Base-by-base conservation (phyloP, 2,113 vertebrate species). In the Orycteropus afer region DNA sequence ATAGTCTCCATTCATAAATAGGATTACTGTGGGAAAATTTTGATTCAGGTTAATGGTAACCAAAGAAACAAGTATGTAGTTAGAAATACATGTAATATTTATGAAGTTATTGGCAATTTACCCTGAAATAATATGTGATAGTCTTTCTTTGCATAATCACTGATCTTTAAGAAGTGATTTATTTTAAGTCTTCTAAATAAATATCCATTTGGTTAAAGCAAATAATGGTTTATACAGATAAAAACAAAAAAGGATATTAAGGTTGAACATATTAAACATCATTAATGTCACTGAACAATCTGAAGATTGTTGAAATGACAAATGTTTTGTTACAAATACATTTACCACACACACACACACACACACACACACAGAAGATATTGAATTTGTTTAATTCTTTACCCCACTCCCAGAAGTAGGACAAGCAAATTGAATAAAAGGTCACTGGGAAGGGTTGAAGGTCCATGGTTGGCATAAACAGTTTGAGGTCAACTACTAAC, bases 181-280 rank as follows among this genome's bases (percentile, higher is more conserved):
- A 55, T 74, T 84, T 23, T 42, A 85, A 77, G 25, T 91, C 42
- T 84, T 76, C 15, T 63, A 47, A 88, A 74, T 69, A 95, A 90
- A 90, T 90, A 93, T 17, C 42, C 53, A 69, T 74, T 92, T 91
- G 34, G 11, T 85, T 23, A 89, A 93, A 80, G 20, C 11, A 90
- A 96, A 79, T 61, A 86, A 57, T 71, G 80, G 65, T 55, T 85
- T 90, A 17, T 89, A 69, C 20, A 42, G 47, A 81, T 55, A 80
- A 85, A 23, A 11, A 40, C 17, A 40, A 42, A 65, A 32, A 20
- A 32, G 69, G 3, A 59, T 32, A 53, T 69, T 37, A 12, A 37
- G 15, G 2, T 37, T 71, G 37, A 71, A 40, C 37, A 71, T 40
- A 11, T 10, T 23, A 69, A 23, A 71, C 22, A 25, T 40, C 69